Base-by-base conservation (phyloP, 2,797 vertebrate genomes). In the Poecile montanus region DNA sequence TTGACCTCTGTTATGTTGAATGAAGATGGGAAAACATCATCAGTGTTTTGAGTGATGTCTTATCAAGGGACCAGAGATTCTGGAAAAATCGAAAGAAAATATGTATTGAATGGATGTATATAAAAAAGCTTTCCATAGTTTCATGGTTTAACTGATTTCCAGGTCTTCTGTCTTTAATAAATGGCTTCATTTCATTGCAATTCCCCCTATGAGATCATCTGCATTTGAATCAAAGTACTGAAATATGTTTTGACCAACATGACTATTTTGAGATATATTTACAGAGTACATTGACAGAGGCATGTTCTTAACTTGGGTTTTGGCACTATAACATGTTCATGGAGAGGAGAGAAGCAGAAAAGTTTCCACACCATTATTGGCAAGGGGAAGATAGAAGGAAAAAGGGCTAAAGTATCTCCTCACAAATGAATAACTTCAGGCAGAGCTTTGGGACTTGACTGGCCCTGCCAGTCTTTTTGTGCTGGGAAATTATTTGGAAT, bases 151-250 rank as follows among this genome's bases (percentile, higher is more conserved):
- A 94, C 79, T n/a, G n/a, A 81, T 95, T 91, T 91, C 75, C 88
- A 89, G 85, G 54, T 86, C 48, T 94, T 92, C 93, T 95, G 91
- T 88, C 89, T 96, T 93, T 91, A 95, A 95, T 91, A 94, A 96
- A 90, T n/a, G 60, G 7, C 65, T 87, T 66, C 7, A 30, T 76
- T 86, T 91, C 56, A 50, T 45, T 94, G 58, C 48, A 95, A 78
- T 85, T 96, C 78, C 56, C 66, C 6, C 32, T 91, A 81, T 96
- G 95, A 96, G 91, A 94, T 96, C 93, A 95, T 94, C 75, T 85
- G 42, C 53, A 71, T 91, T 81, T 87, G 91, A 94, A 96, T 58
- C 27, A 62, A 96, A 95, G 38, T 48, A 84, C 65, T 90, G 91
- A 95, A 96, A 94, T 79, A 25, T 94, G 82, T 92, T 95, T 96